Percentiles rank a stretch among this genome's conserved stretches.
Evolutionary conservation across 1,140 invertebrate genomes (phyloP).

Genomic region (Pseudobourletiella spinata): DNA sequence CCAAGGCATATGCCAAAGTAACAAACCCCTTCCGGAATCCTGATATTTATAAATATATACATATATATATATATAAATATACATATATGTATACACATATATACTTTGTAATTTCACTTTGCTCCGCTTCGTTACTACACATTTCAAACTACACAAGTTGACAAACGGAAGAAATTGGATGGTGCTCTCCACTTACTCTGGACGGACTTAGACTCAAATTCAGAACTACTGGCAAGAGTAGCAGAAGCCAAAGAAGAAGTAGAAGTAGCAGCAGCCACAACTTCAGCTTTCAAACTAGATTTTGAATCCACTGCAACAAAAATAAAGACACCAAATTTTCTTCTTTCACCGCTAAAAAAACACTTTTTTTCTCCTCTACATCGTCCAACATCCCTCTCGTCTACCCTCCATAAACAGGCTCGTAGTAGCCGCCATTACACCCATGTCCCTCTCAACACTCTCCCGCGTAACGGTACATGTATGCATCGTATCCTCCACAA

Average conservation of each 20-base stretch:
- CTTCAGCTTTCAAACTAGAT: slow-evolving; percentile 15
- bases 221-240: background rate
- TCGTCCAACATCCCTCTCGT: background rate
- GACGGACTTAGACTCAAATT: background rate
- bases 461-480: no score
- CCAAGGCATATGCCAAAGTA: no score
- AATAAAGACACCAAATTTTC: slow-evolving; percentile 2
- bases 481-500: no score
- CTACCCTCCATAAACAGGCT: no score
- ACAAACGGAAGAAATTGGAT: background rate
- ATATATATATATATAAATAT: background rate
- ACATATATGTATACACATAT: background rate
- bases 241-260: slow-evolving; percentile 7
- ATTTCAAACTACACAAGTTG: no score
- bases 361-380: background rate
- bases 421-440: no score
- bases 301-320: slow-evolving; percentile 26
- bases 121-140: no score
- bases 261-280: slow-evolving; percentile 2
- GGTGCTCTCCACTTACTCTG: background rate
- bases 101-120: background rate
- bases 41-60: no score
- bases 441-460: no score
- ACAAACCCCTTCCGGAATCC: no score
- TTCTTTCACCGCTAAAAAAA: slow-evolving; percentile 9